phyloP scores from a whole-genome alignment of 2,797 vertebrate species.

The Tarsius wallacei region DNA sequence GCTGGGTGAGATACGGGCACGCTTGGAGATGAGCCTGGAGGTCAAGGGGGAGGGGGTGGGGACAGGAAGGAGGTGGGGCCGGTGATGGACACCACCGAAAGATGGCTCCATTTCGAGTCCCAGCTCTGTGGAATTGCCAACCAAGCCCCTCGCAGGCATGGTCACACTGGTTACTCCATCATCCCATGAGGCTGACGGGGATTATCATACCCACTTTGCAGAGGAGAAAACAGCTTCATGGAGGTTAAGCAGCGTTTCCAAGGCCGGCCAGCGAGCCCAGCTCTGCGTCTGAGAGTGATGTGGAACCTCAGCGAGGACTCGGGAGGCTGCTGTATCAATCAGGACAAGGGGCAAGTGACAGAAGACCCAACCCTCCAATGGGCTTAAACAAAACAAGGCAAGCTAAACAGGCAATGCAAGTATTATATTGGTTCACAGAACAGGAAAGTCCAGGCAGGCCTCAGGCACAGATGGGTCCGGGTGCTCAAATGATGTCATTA shows the following conservation, averaged over 20 bases:
- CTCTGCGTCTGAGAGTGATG: neutral
- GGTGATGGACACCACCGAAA: neutral
- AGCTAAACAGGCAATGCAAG: neutral
- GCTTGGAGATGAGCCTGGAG: neutral
- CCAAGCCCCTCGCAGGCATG: accelerated
- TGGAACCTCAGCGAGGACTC: neutral
- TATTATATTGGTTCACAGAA: neutral
- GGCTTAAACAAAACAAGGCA: neutral
- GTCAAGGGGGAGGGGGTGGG: neutral
- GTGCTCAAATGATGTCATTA: neutral
- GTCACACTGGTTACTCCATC: neutral
- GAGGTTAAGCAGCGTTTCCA: neutral
- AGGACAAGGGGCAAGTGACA: neutral
- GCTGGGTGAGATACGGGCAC: neutral
- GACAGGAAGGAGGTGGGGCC: neutral
- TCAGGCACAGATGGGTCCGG: neutral
- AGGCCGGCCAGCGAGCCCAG: neutral
- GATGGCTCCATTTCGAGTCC: neutral
- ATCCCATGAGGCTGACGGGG: neutral
- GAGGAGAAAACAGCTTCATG: neutral
- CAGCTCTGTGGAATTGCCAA: neutral
- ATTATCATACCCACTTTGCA: neutral
- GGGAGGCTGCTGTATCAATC: neutral
- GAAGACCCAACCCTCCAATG: neutral
- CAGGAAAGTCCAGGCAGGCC: neutral